Conservation (phyloP, 2,113 vertebrate genomes). For the Anoplopoma fimbria region DNA sequence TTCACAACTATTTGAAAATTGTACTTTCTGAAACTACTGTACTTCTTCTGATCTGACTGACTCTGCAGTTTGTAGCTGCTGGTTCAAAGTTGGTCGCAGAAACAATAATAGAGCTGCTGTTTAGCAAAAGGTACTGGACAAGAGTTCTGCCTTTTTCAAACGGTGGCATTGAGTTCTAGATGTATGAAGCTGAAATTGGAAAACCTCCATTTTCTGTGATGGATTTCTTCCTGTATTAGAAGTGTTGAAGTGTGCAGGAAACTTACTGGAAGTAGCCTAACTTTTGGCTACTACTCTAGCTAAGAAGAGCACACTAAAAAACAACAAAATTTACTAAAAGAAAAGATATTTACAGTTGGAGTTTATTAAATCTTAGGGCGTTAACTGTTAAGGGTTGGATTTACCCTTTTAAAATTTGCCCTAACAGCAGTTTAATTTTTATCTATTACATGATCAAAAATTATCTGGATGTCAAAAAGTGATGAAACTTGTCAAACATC, state of each 20-base stretch:
- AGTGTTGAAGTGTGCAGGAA: neutral
- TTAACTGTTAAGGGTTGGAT: neutral
- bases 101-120: neutral
- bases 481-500: neutral
- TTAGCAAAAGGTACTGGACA: neutral
- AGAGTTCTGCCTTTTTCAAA: neutral
- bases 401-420: neutral
- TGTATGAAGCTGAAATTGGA: constrained; percentile 12
- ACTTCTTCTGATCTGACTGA: neutral
- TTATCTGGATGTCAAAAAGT: neutral
- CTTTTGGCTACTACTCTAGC: neutral
- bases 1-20: neutral
- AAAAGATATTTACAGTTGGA: neutral
- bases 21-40: neutral
- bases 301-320: neutral
- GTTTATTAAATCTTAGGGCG: neutral
- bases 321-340: neutral
- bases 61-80: neutral
- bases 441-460: neutral
- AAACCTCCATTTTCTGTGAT: neutral
- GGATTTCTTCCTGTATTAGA: neutral
- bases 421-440: neutral
- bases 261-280: neutral
- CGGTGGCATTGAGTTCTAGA: constrained; percentile 2
- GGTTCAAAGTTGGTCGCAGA: neutral